These are phyloP conservation scores for Recurvirostra avosetta DNA, from an alignment of 2,113 vertebrate species.

Conservation along the genomic window DNA sequence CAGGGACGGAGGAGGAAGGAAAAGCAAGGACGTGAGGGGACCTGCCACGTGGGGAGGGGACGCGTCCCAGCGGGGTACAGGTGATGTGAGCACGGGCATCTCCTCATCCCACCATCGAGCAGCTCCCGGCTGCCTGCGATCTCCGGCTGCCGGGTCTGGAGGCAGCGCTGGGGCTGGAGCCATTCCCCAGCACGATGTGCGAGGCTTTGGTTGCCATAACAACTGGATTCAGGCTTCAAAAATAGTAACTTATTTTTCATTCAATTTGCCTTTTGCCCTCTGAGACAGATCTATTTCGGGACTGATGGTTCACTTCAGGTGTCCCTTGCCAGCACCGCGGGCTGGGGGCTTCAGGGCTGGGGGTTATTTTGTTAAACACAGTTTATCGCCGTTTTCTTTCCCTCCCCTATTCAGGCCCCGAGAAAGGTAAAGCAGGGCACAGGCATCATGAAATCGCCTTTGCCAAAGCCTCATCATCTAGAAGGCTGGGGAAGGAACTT, in stretches of 20 bases:
- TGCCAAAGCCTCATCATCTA: neutral
- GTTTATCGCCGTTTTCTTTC: neutral
- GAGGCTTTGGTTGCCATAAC: conserved; percentile 76
- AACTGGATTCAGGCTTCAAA: conserved; percentile 73
- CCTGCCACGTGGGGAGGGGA: neutral
- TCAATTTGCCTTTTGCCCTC: conserved; percentile 70
- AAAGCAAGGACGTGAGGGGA: neutral
- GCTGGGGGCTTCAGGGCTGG: neutral
- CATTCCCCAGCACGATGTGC: conserved; percentile 17
- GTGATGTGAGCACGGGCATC: neutral
- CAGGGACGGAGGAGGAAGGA: neutral
- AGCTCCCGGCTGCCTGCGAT: neutral
- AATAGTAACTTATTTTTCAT: conserved; percentile 78
- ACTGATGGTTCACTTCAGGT: conserved; percentile 29
- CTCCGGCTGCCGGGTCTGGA: neutral
- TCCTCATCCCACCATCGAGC: neutral
- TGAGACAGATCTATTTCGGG: conserved; percentile 55
- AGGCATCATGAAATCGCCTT: neutral
- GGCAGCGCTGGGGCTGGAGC: neutral
- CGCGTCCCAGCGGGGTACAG: rapidly evolving
- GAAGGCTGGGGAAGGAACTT: conserved; percentile 6
- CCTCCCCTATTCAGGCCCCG: neutral
- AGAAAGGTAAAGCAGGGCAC: conserved; percentile 9
- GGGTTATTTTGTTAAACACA: neutral
- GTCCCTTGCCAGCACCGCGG: neutral